Evolutionary conservation across 2,113 vertebrate species (phyloP).

Genomic region (Rattus rattus): DNA sequence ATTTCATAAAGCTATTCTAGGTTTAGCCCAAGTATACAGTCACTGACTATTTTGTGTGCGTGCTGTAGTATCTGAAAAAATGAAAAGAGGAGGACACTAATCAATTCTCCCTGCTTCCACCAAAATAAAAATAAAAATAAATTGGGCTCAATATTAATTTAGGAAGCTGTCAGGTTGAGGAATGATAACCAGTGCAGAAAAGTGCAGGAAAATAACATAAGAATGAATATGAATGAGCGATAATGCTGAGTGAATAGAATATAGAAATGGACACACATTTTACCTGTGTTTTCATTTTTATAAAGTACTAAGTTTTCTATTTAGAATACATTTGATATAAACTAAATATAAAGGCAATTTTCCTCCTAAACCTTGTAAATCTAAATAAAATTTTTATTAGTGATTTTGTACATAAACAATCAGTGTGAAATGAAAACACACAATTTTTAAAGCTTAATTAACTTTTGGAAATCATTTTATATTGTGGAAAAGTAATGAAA

Average conservation of each 20-base stretch:
- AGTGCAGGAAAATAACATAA: constrained; percentile 56
- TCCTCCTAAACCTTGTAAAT: background rate
- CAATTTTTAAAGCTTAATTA: background rate
- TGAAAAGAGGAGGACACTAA: background rate
- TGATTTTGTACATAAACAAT: constrained; percentile 5
- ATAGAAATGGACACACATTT: constrained; percentile 55
- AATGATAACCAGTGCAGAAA: constrained; percentile 65
- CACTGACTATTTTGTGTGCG: background rate
- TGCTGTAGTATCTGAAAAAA: background rate
- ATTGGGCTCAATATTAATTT: constrained; percentile 68
- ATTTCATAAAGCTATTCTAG: background rate
- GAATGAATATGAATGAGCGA: constrained; percentile 69
- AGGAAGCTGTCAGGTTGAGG: constrained; percentile 57
- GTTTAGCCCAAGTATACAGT: background rate
- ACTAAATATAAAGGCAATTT: constrained; percentile 4
- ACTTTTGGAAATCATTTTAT: background rate
- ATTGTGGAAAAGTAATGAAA: background rate
- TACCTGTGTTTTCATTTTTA: constrained; percentile 65
- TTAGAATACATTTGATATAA: constrained; percentile 36
- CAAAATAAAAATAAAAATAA: constrained; percentile 11
- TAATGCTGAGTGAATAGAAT: constrained; percentile 62
- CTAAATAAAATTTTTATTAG: background rate
- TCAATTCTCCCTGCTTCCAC: constrained; percentile 47
- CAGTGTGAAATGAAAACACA: background rate
- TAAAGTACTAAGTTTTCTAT: constrained; percentile 45